These are phyloP conservation scores for Mus pahari DNA, from an alignment of 2,113 vertebrate species.

Conservation along the genomic window DNA sequence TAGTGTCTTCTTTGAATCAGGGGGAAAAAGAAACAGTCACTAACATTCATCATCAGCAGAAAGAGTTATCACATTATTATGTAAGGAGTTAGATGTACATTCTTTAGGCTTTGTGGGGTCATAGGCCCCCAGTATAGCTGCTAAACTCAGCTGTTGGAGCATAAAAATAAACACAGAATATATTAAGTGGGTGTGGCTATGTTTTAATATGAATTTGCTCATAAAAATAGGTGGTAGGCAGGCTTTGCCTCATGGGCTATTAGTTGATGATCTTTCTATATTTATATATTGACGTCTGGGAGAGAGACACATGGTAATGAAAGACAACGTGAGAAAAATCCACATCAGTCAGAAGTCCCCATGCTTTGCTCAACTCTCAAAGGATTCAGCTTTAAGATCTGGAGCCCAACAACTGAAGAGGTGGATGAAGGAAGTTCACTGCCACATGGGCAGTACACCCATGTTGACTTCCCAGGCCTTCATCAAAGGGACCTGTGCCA, in stretches of 20 bases:
- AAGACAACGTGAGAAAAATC: not conserved
- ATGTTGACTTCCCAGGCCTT: not conserved
- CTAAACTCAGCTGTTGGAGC: not conserved
- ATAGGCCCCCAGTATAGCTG: not conserved
- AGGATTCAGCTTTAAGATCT: not conserved
- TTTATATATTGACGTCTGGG: not conserved
- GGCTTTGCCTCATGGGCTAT: not conserved
- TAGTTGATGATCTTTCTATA: not conserved
- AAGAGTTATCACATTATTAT: not conserved
- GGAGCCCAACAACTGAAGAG: not conserved
- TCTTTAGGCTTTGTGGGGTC: not conserved
- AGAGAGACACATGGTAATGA: not conserved
- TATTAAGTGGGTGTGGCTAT: not conserved
- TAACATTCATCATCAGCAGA: not conserved
- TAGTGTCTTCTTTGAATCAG: not conserved
- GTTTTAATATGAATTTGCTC: not conserved
- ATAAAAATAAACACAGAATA: not conserved
- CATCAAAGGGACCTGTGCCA: not conserved
- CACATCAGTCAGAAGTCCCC: not conserved
- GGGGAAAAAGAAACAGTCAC: not conserved
- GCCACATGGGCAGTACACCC: not conserved
- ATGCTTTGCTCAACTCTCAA: not conserved
- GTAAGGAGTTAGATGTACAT: not conserved
- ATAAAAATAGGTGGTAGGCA: not conserved
- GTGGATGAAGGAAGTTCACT: not conserved